Evolutionary conservation across 2,888 invertebrate species (phyloP), one percentile per base, ranked within the genome.

Genomic region (Endotricha flammealis): DNA sequence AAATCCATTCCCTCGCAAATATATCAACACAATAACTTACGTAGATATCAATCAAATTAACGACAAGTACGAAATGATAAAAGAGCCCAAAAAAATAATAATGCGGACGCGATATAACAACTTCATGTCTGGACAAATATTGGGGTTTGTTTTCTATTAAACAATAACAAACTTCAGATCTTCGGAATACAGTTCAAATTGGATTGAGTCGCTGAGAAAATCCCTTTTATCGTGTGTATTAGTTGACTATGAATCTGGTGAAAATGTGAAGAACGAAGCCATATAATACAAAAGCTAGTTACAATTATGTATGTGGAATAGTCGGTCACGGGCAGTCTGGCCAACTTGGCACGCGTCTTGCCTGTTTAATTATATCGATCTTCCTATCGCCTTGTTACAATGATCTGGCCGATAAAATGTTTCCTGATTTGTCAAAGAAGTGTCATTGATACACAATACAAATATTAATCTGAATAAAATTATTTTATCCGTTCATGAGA

Each of bases 351-450:
- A 81, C 58, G 59, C 57, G 33, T 27, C 41, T 50, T 53, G 55
- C 60, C 57, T 62, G 60, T 64, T 76, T 79, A 80, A 78, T 75
- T 76, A 64, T 76, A 77, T 76, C 71, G 68, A 76, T 73, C 64
- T 55, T 52, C 49, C 54, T 45, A 61, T 58, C 54, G 52, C 56
- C 57, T 62, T 62, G 61, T 51, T 48, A 44, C 47, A 42, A 48
- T 53, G 47, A 42, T 41, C 48, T 53, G 54, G 48, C 53, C 44
- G 36, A 43, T 41, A 44, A 43, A 34, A 42, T 37, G 46, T 48
- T 65, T 64, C 64, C 64, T 59, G 50, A 39, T 30, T 42, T 47
- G 50, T 36, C 16, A 33, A 34, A 31, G 29, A 30, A 29, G 29
- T 29, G 10, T 29, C 28, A 22, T 29, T 22, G 22, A 13, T 33